These are phyloP conservation scores for Chrysodeixis includens DNA, from an alignment of 2,888 invertebrate genomes.

Conservation along the genomic window DNA sequence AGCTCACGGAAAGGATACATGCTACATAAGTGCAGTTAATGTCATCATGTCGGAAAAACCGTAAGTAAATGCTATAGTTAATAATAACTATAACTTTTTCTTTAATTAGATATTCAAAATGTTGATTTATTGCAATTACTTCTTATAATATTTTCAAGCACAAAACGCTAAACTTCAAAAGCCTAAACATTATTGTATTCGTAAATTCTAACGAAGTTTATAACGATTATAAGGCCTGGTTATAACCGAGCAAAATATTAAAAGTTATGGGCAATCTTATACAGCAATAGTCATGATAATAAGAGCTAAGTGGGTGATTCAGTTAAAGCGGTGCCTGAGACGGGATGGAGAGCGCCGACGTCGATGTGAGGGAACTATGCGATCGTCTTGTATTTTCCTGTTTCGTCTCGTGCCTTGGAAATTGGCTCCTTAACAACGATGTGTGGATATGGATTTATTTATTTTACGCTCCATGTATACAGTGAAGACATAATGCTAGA, in stretches of 20 bases:
- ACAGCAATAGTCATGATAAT: conserved; percentile 13
- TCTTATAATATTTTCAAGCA: too few relatives aligned
- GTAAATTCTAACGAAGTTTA: conserved; percentile 5
- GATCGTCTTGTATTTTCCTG: neutral
- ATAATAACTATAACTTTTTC: too few relatives aligned
- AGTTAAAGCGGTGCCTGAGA: neutral
- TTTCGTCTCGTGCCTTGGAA: neutral
- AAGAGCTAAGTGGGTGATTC: conserved; percentile 8
- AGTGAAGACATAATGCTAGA: too few relatives aligned
- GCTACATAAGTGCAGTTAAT: too few relatives aligned
- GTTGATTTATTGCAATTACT: neutral
- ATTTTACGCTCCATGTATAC: neutral
- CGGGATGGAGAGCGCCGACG: neutral
- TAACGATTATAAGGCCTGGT: conserved; percentile 2
- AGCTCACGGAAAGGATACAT: too few relatives aligned
- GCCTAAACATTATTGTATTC: conserved; percentile 35
- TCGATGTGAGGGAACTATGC: neutral
- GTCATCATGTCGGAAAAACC: too few relatives aligned
- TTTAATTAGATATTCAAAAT: too few relatives aligned
- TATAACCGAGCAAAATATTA: conserved; percentile 1
- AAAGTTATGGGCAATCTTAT: conserved; percentile 8
- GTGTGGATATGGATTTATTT: neutral
- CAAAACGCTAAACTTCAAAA: neutral
- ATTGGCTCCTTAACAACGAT: neutral
- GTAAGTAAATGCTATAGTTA: too few relatives aligned